Evolutionary conservation across 2,113 vertebrate genomes (phyloP).

Genomic region (Nipponia nippon): DNA sequence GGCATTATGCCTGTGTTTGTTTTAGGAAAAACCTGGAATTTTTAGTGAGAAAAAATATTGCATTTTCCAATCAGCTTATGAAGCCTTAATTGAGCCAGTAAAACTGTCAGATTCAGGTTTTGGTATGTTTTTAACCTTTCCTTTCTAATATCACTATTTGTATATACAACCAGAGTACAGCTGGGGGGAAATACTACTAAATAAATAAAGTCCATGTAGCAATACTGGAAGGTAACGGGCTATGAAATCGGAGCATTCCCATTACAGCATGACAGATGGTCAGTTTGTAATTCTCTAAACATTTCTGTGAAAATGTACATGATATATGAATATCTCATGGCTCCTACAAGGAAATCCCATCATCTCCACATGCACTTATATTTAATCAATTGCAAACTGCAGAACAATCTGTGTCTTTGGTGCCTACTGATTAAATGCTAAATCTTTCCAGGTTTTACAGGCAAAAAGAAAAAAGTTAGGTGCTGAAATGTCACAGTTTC

Average conservation of each 20-base stretch:
- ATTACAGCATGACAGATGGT: conserved; percentile 13
- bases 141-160: background rate
- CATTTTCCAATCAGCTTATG: background rate
- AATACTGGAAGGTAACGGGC: background rate
- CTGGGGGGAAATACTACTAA: background rate
- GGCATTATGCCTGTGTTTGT: background rate
- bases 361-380: background rate
- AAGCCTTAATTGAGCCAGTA: background rate
- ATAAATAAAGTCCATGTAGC: background rate
- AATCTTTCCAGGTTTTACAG: background rate
- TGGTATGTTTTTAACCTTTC: background rate
- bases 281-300: background rate
- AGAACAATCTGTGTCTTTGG: background rate
- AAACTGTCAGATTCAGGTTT: background rate
- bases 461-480: background rate
- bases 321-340: background rate
- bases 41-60: background rate
- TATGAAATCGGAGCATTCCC: background rate
- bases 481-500: background rate
- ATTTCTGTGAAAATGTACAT: background rate
- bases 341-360: conserved; percentile 20
- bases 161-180: background rate
- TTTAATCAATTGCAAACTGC: background rate
- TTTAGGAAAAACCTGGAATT: background rate
- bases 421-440: background rate